Conservation (phyloP, 2,888 invertebrate genomes). For the Ganaspis brasiliensis region DNA sequence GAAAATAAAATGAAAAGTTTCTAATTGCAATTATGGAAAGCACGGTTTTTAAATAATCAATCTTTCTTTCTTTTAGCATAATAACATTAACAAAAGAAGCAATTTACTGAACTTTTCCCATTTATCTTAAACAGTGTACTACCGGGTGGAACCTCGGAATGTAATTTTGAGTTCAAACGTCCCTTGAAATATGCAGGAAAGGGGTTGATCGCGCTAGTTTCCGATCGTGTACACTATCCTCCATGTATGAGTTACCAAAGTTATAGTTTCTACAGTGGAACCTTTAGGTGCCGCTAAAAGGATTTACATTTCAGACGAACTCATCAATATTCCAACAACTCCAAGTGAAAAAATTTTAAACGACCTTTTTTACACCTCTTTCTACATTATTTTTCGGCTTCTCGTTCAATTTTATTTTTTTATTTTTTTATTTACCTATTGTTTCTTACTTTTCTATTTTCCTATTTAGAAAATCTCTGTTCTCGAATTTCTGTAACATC, state of each 20-base stretch:
- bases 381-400: background rate
- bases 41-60: background rate
- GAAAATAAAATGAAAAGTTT: too few species aligned
- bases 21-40: too few species aligned
- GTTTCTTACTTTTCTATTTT: background rate
- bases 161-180: conserved; percentile 39
- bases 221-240: conserved; percentile 32
- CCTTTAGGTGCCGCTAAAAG: conserved; percentile 32
- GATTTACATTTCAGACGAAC: conserved; percentile 26
- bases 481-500: too few species aligned
- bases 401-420: background rate
- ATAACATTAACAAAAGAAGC: conserved; percentile 11
- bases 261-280: conserved; percentile 24
- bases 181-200: conserved; percentile 34
- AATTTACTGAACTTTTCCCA: conserved; percentile 11
- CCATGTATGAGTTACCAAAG: conserved; percentile 16
- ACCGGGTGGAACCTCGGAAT: conserved; percentile 15
- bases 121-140: conserved; percentile 24
- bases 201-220: conserved; percentile 30
- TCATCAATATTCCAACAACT: conserved; percentile 21
- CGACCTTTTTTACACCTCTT: background rate
- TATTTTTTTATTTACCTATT: background rate
- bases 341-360: conserved; percentile 15
- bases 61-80: background rate
- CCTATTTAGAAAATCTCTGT: background rate